Evolutionary conservation across 2,113 vertebrate genomes (phyloP).

Genomic region (Condylura cristata): DNA sequence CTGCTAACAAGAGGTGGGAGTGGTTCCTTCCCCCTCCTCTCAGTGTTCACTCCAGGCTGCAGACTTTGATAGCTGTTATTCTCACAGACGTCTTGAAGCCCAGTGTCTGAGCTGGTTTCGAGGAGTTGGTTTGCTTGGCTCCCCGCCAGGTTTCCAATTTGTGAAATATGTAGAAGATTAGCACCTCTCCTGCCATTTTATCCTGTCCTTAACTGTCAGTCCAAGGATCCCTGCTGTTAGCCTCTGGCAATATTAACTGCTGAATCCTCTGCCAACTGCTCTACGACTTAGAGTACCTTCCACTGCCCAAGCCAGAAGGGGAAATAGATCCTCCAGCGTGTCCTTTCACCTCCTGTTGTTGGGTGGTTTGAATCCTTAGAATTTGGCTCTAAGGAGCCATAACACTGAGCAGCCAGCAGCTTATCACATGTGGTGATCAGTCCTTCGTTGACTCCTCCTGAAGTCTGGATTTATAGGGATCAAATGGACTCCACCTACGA

Average conservation of each 20-base stretch:
- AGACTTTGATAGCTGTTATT: neutral
- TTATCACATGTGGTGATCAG: constrained; percentile 78
- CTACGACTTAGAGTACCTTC: constrained; percentile 1
- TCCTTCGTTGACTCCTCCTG: constrained; percentile 78
- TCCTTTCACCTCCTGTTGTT: constrained; percentile 64
- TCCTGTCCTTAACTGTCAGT: constrained; percentile 15
- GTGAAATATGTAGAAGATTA: constrained; percentile 62
- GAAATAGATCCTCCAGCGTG: constrained; percentile 51
- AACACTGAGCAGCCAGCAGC: constrained; percentile 70
- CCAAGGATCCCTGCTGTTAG: neutral
- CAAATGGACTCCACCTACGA: constrained; percentile 67
- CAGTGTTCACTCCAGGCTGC: neutral
- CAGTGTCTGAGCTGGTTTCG: neutral
- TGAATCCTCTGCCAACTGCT: neutral
- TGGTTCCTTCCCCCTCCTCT: neutral
- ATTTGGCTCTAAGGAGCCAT: constrained; percentile 70
- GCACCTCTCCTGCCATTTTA: constrained; percentile 70
- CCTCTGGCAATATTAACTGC: neutral
- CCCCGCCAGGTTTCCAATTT: constrained; percentile 70
- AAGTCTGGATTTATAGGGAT: constrained; percentile 71
- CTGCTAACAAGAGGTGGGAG: neutral
- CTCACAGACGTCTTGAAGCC: neutral
- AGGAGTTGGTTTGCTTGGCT: constrained; percentile 59
- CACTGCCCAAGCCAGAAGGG: neutral
- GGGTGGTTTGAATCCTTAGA: constrained; percentile 76